These are phyloP conservation scores for Helarctos malayanus DNA, from an alignment of 2,797 vertebrate species.

Conservation along the genomic window DNA sequence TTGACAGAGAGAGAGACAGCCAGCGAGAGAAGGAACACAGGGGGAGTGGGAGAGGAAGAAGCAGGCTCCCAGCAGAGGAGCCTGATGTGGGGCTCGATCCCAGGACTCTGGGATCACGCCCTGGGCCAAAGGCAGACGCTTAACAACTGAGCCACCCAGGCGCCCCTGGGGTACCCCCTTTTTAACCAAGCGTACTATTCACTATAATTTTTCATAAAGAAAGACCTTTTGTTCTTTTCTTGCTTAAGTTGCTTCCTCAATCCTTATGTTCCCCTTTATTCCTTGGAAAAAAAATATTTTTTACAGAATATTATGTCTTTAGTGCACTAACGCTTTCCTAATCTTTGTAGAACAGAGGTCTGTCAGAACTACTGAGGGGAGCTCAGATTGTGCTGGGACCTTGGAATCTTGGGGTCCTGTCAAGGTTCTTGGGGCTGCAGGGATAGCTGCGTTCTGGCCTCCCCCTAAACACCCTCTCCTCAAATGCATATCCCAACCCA, in stretches of 20 bases:
- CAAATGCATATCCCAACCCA: background rate
- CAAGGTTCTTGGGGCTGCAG: background rate
- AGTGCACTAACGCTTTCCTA: background rate
- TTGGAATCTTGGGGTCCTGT: background rate
- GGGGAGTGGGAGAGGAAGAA: too few relatives aligned
- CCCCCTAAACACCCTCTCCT: background rate
- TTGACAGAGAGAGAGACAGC: too few relatives aligned
- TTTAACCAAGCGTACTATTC: background rate
- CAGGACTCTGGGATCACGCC: too few relatives aligned
- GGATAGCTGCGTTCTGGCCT: background rate
- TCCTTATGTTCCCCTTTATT: background rate
- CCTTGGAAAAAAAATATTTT: background rate
- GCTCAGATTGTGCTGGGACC: background rate
- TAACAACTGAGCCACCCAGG: too few relatives aligned
- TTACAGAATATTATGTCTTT: background rate
- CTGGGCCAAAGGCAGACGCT: too few relatives aligned
- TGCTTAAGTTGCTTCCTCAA: background rate
- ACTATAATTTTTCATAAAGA: background rate
- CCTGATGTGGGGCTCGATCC: too few relatives aligned
- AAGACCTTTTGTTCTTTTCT: background rate
- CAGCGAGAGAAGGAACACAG: too few relatives aligned
- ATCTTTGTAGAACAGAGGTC: background rate
- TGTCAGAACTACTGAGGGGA: background rate
- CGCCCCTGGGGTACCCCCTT: too few relatives aligned
- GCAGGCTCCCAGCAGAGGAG: too few relatives aligned